phyloP scores from a whole-genome alignment of 2,797 vertebrate genomes.

The Liparis tanakae region DNA sequence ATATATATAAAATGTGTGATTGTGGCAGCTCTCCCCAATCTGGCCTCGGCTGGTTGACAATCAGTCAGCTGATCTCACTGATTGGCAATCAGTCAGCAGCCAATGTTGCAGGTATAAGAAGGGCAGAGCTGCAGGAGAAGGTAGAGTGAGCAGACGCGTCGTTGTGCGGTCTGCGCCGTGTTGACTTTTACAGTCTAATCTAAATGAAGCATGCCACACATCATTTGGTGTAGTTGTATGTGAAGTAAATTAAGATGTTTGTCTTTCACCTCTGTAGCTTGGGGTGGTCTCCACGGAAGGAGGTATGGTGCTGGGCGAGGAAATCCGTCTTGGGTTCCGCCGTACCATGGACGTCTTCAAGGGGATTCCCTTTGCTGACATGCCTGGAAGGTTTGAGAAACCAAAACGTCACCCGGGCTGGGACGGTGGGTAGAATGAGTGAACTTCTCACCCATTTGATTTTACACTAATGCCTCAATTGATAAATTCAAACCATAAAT shows the following conservation, averaged over 20 bases:
- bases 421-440: slow-evolving; percentile 82
- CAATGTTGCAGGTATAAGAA: too few relatives aligned
- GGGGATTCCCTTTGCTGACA: slow-evolving; percentile 91
- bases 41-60: too few relatives aligned
- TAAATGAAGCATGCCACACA: background rate
- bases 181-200: background rate
- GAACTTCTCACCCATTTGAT: background rate
- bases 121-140: too few relatives aligned
- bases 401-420: slow-evolving; percentile 90
- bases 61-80: too few relatives aligned
- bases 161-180: too few relatives aligned
- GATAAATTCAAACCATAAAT: background rate
- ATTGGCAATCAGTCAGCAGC: too few relatives aligned
- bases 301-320: slow-evolving; percentile 89
- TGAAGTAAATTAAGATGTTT: background rate
- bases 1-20: too few relatives aligned
- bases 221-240: background rate
- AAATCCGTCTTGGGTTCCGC: slow-evolving; percentile 74
- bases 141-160: too few relatives aligned
- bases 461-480: background rate
- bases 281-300: slow-evolving; percentile 90
- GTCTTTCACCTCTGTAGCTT: slow-evolving; percentile 75
- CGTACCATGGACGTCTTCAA: slow-evolving; percentile 88
- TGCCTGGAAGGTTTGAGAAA: slow-evolving; percentile 86
- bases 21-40: too few relatives aligned